phyloP scores from a whole-genome alignment of 2,888 invertebrate genomes.

The Notodonta ziczac region DNA sequence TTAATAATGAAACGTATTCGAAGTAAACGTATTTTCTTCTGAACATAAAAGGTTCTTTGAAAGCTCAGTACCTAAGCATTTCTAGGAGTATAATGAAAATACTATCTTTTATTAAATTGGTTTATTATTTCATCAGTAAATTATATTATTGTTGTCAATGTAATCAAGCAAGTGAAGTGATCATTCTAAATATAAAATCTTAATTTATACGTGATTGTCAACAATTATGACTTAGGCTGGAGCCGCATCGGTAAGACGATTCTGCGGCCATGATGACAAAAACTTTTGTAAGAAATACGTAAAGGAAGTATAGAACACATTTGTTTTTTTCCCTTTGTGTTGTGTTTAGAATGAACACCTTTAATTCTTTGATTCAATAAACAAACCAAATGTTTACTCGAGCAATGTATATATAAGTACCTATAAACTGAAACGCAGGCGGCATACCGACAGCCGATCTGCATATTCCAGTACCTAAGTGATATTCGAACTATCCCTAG shows the following conservation, averaged over 20 bases:
- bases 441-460: conserved; percentile 69
- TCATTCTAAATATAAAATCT: too few relatives aligned
- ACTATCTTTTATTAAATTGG: not conserved
- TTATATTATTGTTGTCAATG: not conserved
- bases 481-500: conserved; percentile 68
- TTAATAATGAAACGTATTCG: not conserved
- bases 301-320: too few relatives aligned
- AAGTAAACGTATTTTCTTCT: not conserved
- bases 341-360: too few relatives aligned
- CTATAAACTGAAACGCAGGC: conserved; percentile 48
- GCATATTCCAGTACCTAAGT: conserved; percentile 76
- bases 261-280: too few relatives aligned
- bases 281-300: too few relatives aligned
- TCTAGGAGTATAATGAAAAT: not conserved
- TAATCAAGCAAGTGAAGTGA: too few relatives aligned
- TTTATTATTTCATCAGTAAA: conserved; percentile 1
- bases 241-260: too few relatives aligned
- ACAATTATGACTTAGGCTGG: too few relatives aligned
- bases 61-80: not conserved
- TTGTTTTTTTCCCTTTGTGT: too few relatives aligned
- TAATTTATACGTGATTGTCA: too few relatives aligned
- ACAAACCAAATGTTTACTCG: not conserved
- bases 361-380: not conserved
- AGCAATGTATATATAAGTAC: not conserved
- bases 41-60: not conserved